These are phyloP conservation scores for Orthonevra nobilis DNA, from an alignment of 2,888 invertebrate species.

Conservation along the genomic window DNA sequence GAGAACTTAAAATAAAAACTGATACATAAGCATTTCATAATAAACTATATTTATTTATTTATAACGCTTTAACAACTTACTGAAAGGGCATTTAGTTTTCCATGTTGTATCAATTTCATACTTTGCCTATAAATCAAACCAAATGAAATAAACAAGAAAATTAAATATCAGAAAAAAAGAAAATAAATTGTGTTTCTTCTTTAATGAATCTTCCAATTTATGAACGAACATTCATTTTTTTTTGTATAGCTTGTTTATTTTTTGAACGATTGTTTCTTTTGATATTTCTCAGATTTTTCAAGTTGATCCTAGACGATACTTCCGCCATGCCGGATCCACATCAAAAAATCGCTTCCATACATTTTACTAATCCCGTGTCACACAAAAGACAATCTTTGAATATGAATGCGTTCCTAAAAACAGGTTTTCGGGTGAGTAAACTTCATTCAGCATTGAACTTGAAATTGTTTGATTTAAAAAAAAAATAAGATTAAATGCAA, in stretches of 20 bases:
- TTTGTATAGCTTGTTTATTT: conserved; percentile 6
- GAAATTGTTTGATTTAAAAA: too few species aligned
- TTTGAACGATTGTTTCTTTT: conserved; percentile 46
- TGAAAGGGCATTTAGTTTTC: conserved; percentile 45
- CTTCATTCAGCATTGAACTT: too few species aligned
- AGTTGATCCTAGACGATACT: conserved; percentile 40
- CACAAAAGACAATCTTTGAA: conserved; percentile 28
- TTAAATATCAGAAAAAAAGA: too few species aligned
- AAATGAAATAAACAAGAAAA: conserved; percentile 64
- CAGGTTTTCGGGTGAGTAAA: conserved; percentile 66
- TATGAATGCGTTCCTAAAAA: conserved; percentile 55
- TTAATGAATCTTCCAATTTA: conserved; percentile 1
- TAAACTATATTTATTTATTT: conserved; percentile 71
- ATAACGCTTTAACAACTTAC: conserved; percentile 45
- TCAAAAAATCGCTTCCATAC: conserved; percentile 52
- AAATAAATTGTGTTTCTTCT: too few species aligned
- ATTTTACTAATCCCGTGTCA: conserved; percentile 54
- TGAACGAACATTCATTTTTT: too few species aligned
- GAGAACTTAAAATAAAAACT: conserved; percentile 69
- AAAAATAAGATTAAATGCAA: too few species aligned
- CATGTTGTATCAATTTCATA: conserved; percentile 21
- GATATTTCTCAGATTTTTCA: conserved; percentile 58
- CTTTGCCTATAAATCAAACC: conserved; percentile 45
- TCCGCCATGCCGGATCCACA: conserved; percentile 63
- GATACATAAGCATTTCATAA: conserved; percentile 45